Conservation (phyloP, 2,113 vertebrate species). For the Dromas ardeola region DNA sequence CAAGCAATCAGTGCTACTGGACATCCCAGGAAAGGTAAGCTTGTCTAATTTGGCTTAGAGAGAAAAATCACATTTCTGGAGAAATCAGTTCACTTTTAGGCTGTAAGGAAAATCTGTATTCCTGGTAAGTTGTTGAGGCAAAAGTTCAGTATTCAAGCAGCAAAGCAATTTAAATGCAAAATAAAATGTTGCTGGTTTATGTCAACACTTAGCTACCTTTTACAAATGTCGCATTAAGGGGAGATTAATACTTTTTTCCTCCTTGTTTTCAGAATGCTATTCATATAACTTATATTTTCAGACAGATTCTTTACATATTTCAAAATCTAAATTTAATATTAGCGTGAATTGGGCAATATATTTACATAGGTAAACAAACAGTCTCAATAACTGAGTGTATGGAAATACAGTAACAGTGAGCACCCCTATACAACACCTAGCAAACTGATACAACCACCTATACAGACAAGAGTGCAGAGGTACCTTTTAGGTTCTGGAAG, state of each 20-base stretch:
- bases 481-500: not conserved
- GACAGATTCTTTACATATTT: not conserved
- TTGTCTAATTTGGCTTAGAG: not conserved
- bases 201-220: not conserved
- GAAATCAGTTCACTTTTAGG: not conserved
- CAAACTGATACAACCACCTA: not conserved
- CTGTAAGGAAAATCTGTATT: not conserved
- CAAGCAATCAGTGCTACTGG: slow-evolving; percentile 87
- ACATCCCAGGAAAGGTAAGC: slow-evolving; percentile 86
- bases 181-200: not conserved
- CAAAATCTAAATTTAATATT: not conserved
- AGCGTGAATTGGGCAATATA: not conserved
- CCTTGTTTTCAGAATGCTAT: not conserved
- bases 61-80: not conserved
- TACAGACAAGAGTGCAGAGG: not conserved
- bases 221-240: not conserved
- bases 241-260: not conserved
- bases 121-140: not conserved
- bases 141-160: not conserved
- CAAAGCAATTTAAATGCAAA: not conserved
- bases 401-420: not conserved
- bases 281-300: not conserved
- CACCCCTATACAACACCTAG: not conserved
- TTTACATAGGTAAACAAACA: not conserved
- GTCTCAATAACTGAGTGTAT: not conserved